Conservation (phyloP, 2,888 invertebrate species). For the Tribolium freemani region DNA sequence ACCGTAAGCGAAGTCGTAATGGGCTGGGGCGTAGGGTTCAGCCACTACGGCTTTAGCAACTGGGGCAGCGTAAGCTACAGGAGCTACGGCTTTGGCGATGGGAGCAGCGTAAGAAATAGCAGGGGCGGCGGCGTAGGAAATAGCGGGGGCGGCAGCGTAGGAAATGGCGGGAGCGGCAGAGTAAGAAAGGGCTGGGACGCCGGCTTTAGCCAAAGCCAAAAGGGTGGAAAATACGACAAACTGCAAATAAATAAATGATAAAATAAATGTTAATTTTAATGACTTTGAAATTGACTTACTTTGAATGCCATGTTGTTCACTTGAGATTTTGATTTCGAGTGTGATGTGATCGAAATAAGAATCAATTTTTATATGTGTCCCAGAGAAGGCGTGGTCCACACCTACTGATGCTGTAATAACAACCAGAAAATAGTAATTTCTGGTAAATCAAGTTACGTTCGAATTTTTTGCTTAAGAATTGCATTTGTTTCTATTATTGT, state of each 20-base stretch:
- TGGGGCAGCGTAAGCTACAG: slow-evolving; percentile 47
- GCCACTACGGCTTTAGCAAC: slow-evolving; percentile 67
- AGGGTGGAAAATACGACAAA: slow-evolving; percentile 45
- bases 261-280: neutral
- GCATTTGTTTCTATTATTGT: neutral
- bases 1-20: slow-evolving; percentile 69
- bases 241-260: slow-evolving; percentile 35
- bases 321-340: neutral
- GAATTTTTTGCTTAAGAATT: neutral
- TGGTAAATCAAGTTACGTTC: neutral
- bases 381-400: neutral
- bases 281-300: slow-evolving; percentile 30
- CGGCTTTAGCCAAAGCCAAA: slow-evolving; percentile 33
- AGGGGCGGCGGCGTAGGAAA: slow-evolving; percentile 47
- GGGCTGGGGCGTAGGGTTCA: slow-evolving; percentile 65
- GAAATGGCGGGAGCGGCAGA: slow-evolving; percentile 46
- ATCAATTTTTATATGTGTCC: neutral
- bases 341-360: neutral
- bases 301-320: slow-evolving; percentile 55
- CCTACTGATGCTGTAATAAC: neutral
- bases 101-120: slow-evolving; percentile 47
- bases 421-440: neutral
- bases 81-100: slow-evolving; percentile 43
- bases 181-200: slow-evolving; percentile 50
- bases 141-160: slow-evolving; percentile 39